phyloP scores from a whole-genome alignment of 2,888 invertebrate genomes.

The Clitarchus hookeri region DNA sequence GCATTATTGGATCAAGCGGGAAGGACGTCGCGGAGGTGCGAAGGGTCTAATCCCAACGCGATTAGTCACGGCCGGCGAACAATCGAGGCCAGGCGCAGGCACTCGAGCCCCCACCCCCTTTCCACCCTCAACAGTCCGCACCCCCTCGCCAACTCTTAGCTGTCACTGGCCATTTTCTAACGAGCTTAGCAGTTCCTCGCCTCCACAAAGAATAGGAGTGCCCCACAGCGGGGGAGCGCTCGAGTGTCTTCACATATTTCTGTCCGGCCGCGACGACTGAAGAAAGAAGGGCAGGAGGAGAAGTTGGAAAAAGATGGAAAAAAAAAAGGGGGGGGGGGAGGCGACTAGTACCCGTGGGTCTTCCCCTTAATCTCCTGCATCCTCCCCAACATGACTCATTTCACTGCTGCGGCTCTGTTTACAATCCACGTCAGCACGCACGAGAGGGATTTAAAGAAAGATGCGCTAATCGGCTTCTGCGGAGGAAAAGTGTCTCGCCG shows the following conservation, averaged over 20 bases:
- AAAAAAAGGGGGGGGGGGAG: too few species aligned
- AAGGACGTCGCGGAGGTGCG: background rate
- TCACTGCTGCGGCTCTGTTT: background rate
- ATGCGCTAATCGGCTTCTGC: background rate
- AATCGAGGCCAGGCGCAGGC: background rate
- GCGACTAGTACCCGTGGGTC: background rate
- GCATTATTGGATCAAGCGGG: constrained; percentile 21
- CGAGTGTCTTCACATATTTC: background rate
- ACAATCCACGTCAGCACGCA: background rate
- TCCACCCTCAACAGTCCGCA: background rate
- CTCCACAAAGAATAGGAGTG: background rate
- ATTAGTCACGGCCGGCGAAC: constrained; percentile 18
- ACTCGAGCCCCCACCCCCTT: background rate
- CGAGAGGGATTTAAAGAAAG: background rate
- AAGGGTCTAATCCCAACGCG: constrained; percentile 11
- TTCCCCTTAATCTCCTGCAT: background rate
- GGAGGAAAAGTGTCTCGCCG: background rate
- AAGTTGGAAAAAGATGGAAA: background rate
- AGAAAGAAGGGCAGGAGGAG: background rate
- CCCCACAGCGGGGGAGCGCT: background rate
- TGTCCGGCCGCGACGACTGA: background rate
- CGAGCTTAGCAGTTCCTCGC: background rate
- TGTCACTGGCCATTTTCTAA: background rate
- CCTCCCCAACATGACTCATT: background rate
- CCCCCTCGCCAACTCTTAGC: background rate